Percentiles rank a stretch among this genome's conserved stretches.
phyloP scores from a whole-genome alignment of 2,888 invertebrate genomes.

The Ectobius pallidus region DNA sequence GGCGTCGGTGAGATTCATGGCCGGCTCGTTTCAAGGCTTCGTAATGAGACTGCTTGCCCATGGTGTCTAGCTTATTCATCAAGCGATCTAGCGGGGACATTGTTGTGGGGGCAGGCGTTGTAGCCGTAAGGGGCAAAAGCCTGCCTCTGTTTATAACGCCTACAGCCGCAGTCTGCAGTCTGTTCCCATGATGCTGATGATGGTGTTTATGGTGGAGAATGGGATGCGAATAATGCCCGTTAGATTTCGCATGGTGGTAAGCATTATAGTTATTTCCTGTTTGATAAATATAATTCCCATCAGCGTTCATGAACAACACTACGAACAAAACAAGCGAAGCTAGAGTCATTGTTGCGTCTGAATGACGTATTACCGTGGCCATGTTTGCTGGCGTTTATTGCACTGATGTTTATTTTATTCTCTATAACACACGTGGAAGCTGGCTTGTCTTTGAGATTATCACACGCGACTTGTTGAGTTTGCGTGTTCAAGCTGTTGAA shows the following conservation, averaged over 20 bases:
- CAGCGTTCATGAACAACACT: not conserved
- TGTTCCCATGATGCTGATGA: not conserved
- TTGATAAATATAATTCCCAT: not conserved
- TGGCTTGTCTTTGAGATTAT: not conserved
- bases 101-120: not conserved
- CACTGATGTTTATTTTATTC: not conserved
- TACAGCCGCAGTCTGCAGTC: constrained; percentile 7
- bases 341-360: not conserved
- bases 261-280: not conserved
- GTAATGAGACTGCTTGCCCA: not conserved
- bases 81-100: constrained; percentile 5
- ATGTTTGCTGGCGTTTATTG: not conserved
- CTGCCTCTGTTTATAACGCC: constrained; percentile 11
- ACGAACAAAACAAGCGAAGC: not conserved
- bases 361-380: not conserved
- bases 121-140: not conserved
- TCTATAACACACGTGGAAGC: not conserved
- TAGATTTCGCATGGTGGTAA: not conserved
- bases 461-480: not conserved
- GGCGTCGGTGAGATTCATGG: not conserved
- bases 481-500: not conserved
- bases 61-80: constrained; percentile 2
- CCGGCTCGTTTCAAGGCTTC: too few relatives aligned
- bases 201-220: not conserved
- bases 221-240: not conserved